Base-by-base conservation (phyloP, 1,140 invertebrate species). In the Babylonia areolata region DNA sequence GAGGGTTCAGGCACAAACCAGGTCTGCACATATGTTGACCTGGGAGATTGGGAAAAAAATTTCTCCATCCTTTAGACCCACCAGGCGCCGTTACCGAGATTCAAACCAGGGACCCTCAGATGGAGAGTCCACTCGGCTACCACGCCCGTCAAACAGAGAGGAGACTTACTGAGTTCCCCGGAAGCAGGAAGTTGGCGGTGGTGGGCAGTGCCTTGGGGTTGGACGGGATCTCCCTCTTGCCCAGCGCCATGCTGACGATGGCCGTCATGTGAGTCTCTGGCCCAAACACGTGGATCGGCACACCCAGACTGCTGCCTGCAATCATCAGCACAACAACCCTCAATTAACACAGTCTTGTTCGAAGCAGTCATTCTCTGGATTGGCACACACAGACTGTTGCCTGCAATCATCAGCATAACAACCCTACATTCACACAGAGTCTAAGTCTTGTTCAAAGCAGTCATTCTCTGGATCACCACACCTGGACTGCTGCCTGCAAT, bases 211-310 rank as follows among this genome's bases (percentile, higher is more conserved):
- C 94, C 90, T 96, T 95, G 58, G 95, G 93, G 84, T 96, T 95
- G n/a, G 93, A 91, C 0, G 98, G 97, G 90, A 99, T 98, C 28
- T 97, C 96, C 78, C 97, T 95, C 92, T 98, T 99, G 33, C 98
- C 98, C 75, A 99, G 95, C 1, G 99, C 99, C 96, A 99, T 99
- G 20, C 98, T 98, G 87, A 99, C 99, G 92, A 99, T 99, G 17
- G 98, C 97, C 0, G 99, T 99, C 99, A 99, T 99, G 94, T 99
- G 99, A 17, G 98, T 99, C 94, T 99, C 99, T 0, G 99, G 99
- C 0, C 99, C 99, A 94, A 99, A 99, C 40, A 99, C 99, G 91
- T 96, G 95, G 88, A 99, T 96, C 0, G 98, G 98, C 91, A 99
- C 97, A 78, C 97, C 97, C 39, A 95, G 95, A 33, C 97, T 97